Conservation (phyloP, 2,113 vertebrate genomes). For the Petrocephalus microphthalmus region DNA sequence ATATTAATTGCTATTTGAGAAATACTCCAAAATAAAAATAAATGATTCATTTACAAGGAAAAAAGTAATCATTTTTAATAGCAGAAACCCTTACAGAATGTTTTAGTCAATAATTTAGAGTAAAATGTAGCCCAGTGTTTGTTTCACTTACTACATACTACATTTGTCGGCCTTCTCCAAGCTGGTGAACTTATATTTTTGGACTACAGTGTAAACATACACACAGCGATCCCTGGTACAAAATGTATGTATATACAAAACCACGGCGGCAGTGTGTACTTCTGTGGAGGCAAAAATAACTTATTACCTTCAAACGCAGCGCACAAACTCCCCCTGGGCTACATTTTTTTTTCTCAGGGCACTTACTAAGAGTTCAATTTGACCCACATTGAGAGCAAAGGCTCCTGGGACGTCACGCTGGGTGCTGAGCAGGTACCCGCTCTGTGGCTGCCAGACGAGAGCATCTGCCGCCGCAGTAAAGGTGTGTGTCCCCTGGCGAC, state of each 20-base stretch:
- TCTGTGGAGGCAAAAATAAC: background rate
- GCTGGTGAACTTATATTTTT: background rate
- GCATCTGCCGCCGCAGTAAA: background rate
- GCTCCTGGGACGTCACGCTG: background rate
- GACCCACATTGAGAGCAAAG: slow-evolving; percentile 17
- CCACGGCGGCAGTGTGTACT: background rate
- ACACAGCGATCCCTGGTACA: background rate
- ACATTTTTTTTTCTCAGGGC: background rate
- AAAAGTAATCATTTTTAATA: background rate
- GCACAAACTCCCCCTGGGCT: background rate
- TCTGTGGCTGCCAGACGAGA: background rate
- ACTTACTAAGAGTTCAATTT: slow-evolving; percentile 15
- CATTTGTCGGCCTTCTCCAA: background rate
- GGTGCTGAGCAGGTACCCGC: background rate
- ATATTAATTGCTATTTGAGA: too few relatives aligned
- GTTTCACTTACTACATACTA: background rate
- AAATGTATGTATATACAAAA: background rate
- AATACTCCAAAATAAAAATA: too few relatives aligned
- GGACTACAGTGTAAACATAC: background rate
- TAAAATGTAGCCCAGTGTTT: background rate
- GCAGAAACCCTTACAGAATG: background rate
- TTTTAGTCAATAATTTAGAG: background rate
- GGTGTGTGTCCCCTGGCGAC: background rate
- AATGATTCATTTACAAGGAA: background rate
- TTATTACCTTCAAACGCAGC: background rate